phyloP scores from a whole-genome alignment of 2,888 invertebrate genomes.

The Cheilosia vernalis region DNA sequence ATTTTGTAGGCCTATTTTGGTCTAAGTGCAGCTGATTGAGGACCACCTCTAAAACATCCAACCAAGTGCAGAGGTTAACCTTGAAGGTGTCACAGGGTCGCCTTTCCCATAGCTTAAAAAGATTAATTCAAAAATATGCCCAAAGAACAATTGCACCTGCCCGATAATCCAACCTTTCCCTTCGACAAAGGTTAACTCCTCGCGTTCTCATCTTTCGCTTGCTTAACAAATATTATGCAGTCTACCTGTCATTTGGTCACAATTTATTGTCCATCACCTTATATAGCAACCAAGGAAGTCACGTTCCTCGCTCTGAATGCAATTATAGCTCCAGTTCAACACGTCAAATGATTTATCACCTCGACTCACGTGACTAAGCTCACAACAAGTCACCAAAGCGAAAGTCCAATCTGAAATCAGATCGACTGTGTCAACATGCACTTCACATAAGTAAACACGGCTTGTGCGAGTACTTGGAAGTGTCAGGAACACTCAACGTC shows the following conservation, averaged over 20 bases:
- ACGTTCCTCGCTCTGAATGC: constrained; percentile 28
- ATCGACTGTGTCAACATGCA: constrained; percentile 28
- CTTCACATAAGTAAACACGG: neutral
- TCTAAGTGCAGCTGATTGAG: no score
- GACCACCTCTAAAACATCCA: no score
- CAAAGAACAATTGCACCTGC: no score
- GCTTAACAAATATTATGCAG: neutral
- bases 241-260: constrained; percentile 4
- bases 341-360: constrained; percentile 37
- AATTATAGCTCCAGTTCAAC: constrained; percentile 31
- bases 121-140: no score
- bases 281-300: constrained; percentile 21
- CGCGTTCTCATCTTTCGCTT: neutral
- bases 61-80: no score
- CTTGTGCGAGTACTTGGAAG: neutral
- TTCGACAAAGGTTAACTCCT: no score
- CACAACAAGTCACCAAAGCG: neutral
- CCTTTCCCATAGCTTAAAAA: no score
- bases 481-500: constrained; percentile 18
- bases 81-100: no score
- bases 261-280: constrained; percentile 22
- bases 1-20: no score
- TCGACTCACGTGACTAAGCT: constrained; percentile 30
- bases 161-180: no score
- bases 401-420: constrained; percentile 17